Evolutionary conservation across 2,888 invertebrate species (phyloP).

Genomic region (Heliconius aoede): DNA sequence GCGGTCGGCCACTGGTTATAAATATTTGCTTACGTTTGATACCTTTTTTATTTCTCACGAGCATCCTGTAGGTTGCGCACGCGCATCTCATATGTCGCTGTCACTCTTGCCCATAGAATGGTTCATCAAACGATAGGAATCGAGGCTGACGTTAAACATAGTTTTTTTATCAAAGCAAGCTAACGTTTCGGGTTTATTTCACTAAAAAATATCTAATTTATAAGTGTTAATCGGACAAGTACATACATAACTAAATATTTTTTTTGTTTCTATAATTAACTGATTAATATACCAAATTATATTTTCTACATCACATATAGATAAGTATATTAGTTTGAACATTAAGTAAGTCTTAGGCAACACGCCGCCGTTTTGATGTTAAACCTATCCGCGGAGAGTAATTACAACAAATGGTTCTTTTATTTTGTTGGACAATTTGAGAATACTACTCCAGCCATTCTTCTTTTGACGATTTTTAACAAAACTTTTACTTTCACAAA

Average conservation of each 20-base stretch:
- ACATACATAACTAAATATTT: not conserved
- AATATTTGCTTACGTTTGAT: conserved; percentile 26
- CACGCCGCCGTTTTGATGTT: conserved; percentile 1
- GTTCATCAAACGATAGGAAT: conserved; percentile 63
- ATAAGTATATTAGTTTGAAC: not conserved
- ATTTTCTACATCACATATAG: not conserved
- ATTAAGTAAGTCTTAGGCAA: not conserved
- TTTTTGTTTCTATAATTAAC: no score
- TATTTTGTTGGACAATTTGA: conserved; percentile 41
- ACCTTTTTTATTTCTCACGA: conserved; percentile 35
- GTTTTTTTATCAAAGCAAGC: not conserved
- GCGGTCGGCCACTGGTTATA: conserved; percentile 25
- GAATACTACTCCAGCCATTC: conserved; percentile 11
- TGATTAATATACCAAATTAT: not conserved
- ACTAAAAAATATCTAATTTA: not conserved
- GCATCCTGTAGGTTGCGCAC: conserved; percentile 45
- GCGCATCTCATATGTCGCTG: conserved; percentile 56
- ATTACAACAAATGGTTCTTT: conserved; percentile 15
- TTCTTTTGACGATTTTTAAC: conserved; percentile 15
- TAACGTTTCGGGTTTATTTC: not conserved
- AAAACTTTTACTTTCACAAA: conserved; percentile 72
- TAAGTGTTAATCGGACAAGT: not conserved
- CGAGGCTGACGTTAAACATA: conserved; percentile 45
- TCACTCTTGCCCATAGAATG: conserved; percentile 58
- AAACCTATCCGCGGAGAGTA: conserved; percentile 6